Evolutionary conservation across 2,797 vertebrate species (phyloP).

Genomic region (Chaetodon trifasciatus): DNA sequence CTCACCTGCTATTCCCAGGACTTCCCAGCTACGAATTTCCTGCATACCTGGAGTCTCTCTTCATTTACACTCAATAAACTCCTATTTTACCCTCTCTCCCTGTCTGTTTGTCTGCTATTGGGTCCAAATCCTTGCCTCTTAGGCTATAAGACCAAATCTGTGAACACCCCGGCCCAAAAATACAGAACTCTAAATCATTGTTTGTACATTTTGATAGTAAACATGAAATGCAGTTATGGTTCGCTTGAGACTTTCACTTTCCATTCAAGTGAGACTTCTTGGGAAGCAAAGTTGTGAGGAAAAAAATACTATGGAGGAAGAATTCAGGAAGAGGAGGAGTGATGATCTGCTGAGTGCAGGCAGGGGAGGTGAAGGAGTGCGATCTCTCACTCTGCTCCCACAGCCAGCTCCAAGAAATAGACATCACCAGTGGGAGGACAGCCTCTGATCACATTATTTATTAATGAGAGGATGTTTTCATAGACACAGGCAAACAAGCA

Average conservation of each 20-base stretch:
- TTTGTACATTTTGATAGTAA: no score
- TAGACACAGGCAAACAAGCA: background rate
- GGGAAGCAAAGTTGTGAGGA: background rate
- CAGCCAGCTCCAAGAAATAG: background rate
- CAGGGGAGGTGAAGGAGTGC: conserved; percentile 3
- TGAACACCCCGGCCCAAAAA: background rate
- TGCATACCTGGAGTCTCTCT: no score
- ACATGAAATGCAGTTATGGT: background rate
- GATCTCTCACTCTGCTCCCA: conserved; percentile 47
- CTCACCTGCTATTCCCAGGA: no score
- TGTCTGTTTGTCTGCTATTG: no score
- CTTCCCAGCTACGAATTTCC: no score
- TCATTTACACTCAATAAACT: no score
- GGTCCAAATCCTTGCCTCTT: no score
- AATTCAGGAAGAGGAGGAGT: conserved; percentile 14
- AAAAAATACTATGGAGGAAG: background rate
- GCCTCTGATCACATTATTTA: background rate
- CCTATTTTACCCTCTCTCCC: no score
- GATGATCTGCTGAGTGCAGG: background rate
- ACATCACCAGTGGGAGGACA: background rate
- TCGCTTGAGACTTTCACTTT: background rate
- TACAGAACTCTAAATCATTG: background rate
- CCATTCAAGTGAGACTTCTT: no score
- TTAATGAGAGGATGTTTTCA: background rate
- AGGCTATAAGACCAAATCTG: background rate